These are phyloP conservation scores for Novumbra hubbsi DNA, from an alignment of 2,797 vertebrate species.

Conservation along the genomic window DNA sequence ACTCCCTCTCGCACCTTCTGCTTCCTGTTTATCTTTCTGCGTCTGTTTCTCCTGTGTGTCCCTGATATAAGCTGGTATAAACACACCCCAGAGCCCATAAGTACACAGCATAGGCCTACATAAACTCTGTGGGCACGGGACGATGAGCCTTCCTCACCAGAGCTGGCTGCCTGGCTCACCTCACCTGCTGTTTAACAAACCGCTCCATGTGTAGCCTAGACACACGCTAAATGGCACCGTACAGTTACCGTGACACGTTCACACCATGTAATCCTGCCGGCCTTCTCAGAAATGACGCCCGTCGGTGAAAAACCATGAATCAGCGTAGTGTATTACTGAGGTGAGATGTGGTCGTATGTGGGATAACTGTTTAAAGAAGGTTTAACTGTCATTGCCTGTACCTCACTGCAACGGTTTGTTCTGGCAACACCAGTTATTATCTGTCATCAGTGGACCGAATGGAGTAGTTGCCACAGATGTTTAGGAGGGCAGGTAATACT, in stretches of 20 bases:
- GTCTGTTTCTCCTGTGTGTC: neutral
- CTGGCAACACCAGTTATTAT: conserved; percentile 12
- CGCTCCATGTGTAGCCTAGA: conserved; percentile 47
- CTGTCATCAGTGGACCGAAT: conserved; percentile 54
- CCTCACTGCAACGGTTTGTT: neutral
- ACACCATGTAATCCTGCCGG: conserved; percentile 34
- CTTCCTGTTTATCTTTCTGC: too few relatives aligned
- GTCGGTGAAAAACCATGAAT: conserved; percentile 31
- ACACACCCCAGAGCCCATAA: conserved; percentile 32
- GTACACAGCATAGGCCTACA: conserved; percentile 40
- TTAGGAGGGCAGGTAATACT: conserved; percentile 28
- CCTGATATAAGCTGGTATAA: conserved; percentile 32
- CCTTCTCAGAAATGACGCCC: conserved; percentile 44
- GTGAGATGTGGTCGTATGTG: conserved; percentile 3
- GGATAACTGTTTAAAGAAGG: conserved; percentile 20
- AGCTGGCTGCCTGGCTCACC: conserved; percentile 24
- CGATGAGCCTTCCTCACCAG: conserved; percentile 42
- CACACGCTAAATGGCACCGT: conserved; percentile 27
- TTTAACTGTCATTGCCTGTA: neutral
- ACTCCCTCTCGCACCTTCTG: neutral
- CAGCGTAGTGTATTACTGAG: conserved; percentile 23
- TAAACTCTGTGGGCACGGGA: conserved; percentile 43
- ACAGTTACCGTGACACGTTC: conserved; percentile 15
- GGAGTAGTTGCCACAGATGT: conserved; percentile 32
- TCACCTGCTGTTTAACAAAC: conserved; percentile 54